These are phyloP conservation scores for Hozukius guyotensis DNA, from an alignment of 2,797 vertebrate genomes.

Conservation along the genomic window DNA sequence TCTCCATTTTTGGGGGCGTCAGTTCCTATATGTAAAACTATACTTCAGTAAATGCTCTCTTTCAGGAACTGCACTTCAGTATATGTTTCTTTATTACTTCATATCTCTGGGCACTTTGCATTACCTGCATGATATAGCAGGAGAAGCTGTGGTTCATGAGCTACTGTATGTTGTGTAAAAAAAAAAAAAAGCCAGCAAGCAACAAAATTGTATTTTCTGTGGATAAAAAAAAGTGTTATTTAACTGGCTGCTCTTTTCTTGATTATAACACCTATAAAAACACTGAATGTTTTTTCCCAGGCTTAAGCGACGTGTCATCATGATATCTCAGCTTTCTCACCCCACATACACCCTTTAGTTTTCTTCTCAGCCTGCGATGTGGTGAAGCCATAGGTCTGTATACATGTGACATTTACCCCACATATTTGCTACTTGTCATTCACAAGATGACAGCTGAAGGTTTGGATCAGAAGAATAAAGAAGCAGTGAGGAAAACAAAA, in stretches of 20 bases:
- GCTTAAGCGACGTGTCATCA: too few relatives aligned
- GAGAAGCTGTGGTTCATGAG: neutral
- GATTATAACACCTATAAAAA: too few relatives aligned
- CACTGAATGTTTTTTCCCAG: too few relatives aligned
- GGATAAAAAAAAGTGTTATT: too few relatives aligned
- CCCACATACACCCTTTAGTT: neutral
- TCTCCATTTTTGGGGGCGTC: neutral
- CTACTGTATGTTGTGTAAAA: neutral
- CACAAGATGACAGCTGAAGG: neutral
- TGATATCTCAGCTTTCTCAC: too few relatives aligned
- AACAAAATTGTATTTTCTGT: neutral
- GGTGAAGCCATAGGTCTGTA: neutral
- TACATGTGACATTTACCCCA: neutral
- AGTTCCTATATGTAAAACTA: neutral
- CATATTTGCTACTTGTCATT: neutral
- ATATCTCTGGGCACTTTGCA: neutral
- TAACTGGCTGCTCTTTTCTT: too few relatives aligned
- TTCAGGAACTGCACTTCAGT: neutral
- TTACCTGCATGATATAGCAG: neutral
- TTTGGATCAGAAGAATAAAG: neutral
- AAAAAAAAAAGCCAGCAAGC: too few relatives aligned
- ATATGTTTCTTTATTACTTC: neutral
- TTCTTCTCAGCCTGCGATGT: neutral
- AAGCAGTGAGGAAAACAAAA: neutral
- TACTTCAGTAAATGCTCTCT: neutral